Evolutionary conservation across 1,140 invertebrate species (phyloP), one percentile per base, ranked within the genome.

Genomic region (Heliothis subflexa): DNA sequence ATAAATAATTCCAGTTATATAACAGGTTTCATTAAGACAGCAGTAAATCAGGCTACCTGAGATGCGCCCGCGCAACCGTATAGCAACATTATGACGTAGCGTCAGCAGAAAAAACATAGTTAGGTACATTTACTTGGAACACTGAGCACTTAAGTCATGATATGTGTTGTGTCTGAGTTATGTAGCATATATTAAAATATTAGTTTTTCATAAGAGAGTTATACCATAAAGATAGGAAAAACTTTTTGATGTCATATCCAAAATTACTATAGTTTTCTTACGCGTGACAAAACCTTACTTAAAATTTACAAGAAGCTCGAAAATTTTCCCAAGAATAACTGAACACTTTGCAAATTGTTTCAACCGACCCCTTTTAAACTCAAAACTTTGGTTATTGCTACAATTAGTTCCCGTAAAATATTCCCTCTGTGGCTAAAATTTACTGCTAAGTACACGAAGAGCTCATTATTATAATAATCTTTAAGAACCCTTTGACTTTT

Each of bases 11-110:
- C 89, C 86, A 90, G 88, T 91, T 91, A 92, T 85, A 88, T 89
- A 94, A 93, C 91, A 92, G 92, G 91, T 93, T 94, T 92, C 89
- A 93, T 93, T 93, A 93, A 89, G 87, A 86, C 85, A 81, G 88
- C 86, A 88, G 87, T 93, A 93, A 91, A 92, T 93, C 89, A 94
- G 85, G 80, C 85, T 86, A 84, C 83, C 86, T 82, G 84, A 88
- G 88, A 89, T 88, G 88, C 89, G 87, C 87, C 77, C 54, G 85
- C 80, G 85, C 87, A 86, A 71, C 61, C 50, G 72, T 78, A 76
- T 74, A 78, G 78, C 80, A 81, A 72, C 80, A 83, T 88, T 84
- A 86, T 83, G 79, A 75, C 9, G 81, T 85, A 90, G 54, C 57
- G 85, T 86, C 47, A 0, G 81, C 81, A 86, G 52, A 85, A 85